phyloP scores from a whole-genome alignment of 2,113 vertebrate species.

The Craseonycteris thonglongyai region DNA sequence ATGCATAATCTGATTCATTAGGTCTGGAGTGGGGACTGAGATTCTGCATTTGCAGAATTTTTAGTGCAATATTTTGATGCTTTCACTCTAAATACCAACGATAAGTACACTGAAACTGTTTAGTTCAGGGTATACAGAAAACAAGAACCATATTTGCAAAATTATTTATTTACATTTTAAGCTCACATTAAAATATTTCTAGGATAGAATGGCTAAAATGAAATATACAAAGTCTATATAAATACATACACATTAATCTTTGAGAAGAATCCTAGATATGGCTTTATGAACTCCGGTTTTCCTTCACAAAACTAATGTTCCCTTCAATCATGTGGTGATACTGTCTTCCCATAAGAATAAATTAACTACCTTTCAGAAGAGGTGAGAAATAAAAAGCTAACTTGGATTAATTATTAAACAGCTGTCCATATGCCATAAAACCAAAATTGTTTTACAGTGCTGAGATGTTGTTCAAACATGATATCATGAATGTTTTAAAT shows the following conservation, averaged over 20 bases:
- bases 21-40: neutral
- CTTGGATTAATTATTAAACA: slow-evolving; percentile 25
- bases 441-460: neutral
- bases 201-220: slow-evolving; percentile 22
- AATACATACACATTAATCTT: slow-evolving; percentile 60
- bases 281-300: slow-evolving; percentile 12
- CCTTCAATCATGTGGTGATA: neutral
- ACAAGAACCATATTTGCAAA: slow-evolving; percentile 39
- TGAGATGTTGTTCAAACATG: neutral
- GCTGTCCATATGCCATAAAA: neutral
- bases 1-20: neutral
- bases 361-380: neutral
- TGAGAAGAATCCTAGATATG: slow-evolving; percentile 46
- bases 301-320: slow-evolving; percentile 1
- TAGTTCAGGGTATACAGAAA: neutral
- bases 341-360: neutral
- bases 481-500: neutral
- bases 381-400: slow-evolving; percentile 5
- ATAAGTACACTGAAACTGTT: neutral
- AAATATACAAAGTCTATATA: slow-evolving; percentile 54
- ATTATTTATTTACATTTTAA: slow-evolving; percentile 66
- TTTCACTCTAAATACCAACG: neutral
- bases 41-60: neutral
- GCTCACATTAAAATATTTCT: slow-evolving; percentile 31
- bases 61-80: neutral